phyloP scores from a whole-genome alignment of 2,797 vertebrate species.

The Betta splendens region DNA sequence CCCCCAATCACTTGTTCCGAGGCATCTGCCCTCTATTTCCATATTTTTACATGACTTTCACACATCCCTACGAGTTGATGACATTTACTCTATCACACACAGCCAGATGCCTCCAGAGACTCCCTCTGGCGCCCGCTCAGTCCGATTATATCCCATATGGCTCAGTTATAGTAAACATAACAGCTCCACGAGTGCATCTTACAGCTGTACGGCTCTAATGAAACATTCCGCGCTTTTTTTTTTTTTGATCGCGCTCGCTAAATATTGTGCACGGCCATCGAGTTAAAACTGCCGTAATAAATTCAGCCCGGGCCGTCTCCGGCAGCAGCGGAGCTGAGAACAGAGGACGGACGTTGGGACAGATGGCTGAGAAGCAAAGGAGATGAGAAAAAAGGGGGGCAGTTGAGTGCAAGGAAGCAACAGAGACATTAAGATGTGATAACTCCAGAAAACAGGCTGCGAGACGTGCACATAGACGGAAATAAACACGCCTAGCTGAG shows the following conservation, averaged over 20 bases:
- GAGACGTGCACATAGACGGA: slow-evolving; percentile 41
- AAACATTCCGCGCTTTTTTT: slow-evolving; percentile 18
- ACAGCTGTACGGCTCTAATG: slow-evolving; percentile 11
- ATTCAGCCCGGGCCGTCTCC: slow-evolving; percentile 12
- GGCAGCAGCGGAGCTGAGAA: slow-evolving; percentile 28
- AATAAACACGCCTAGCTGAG: slow-evolving; percentile 56
- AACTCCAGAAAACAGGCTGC: slow-evolving; percentile 46
- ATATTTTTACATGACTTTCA: slow-evolving; percentile 48
- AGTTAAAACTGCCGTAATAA: slow-evolving; percentile 30
- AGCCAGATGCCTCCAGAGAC: slow-evolving; percentile 34
- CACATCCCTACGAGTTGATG: slow-evolving; percentile 45
- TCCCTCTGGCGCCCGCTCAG: slow-evolving; percentile 21
- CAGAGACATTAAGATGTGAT: slow-evolving; percentile 54
- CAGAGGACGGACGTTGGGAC: slow-evolving; percentile 37
- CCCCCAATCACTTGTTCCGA: slow-evolving; percentile 25
- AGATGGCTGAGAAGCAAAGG: slow-evolving; percentile 52
- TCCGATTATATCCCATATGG: slow-evolving; percentile 23
- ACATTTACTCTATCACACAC: slow-evolving; percentile 44
- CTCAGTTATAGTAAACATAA: slow-evolving; percentile 35
- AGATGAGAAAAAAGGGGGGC: slow-evolving; percentile 43
- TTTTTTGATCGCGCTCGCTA: slow-evolving; percentile 43
- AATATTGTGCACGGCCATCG: slow-evolving; percentile 35
- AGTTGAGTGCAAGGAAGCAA: slow-evolving; percentile 30
- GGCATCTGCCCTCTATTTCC: slow-evolving; percentile 54
- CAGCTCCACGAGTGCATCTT: slow-evolving; percentile 14